Evolutionary conservation across 2,113 vertebrate species (phyloP), one percentile per base, ranked within the genome.

Genomic region (Boulengeromyrus knoepffleri): DNA sequence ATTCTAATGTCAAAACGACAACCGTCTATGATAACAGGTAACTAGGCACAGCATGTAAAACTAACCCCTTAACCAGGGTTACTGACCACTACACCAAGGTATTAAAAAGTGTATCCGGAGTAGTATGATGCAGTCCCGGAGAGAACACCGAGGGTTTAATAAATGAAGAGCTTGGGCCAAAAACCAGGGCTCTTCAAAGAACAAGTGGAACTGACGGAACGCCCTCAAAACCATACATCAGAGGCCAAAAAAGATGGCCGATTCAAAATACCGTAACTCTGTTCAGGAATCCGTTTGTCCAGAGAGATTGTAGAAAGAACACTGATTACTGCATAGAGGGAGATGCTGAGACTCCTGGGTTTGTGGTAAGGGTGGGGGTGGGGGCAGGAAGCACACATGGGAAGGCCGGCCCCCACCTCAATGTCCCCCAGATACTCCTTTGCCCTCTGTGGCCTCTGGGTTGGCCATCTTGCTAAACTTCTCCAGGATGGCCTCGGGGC

Each of bases 401-500:
- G 13, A 80, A 39, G 77, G 80, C 77, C 17, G 2, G 31, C 27
- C 31, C n/a, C 36, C 21, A 39, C 45, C 52, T 93, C 90, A 94
- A n/a, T 90, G 91, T 24, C 74, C 91, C 5, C 88, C 93, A 58
- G 74, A 3, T 6, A n/a, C 70, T 31, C n/a, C 56, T 12, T 70
- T 56, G 1, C 58, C 89, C 36, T 89, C 84, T 6, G 17, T 49
- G 1, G 90, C 89, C 53, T 90, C 91, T 88, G 36, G 5, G 2
- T 62, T 90, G 4, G 93, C 92, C 93, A 96, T 96, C 90, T 91
- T 93, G 93, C 92, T 96, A 93, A 98, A 96, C 88, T 97, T 95
- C 90, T 98, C 97, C 46, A 97, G 95, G 91, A 99, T 93, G 0
- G 95, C 97, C 83, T 97, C 96, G 0, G 96, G 94, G 0, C 96